Base-by-base conservation (phyloP, 2,797 vertebrate species). In the Artibeus lituratus region DNA sequence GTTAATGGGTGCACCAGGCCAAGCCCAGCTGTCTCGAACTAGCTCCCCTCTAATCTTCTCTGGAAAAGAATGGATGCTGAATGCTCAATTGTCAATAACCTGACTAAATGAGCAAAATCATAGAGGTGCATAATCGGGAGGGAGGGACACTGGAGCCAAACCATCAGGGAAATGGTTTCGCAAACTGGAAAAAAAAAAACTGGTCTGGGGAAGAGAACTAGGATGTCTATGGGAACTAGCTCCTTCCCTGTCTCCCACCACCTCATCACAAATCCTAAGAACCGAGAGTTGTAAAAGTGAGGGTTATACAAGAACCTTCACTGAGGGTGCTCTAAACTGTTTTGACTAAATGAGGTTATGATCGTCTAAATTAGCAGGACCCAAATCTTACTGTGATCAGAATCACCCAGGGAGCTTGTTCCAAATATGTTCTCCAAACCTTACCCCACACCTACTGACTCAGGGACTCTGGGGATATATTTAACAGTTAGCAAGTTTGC, bases 351-450 rank as follows among this genome's bases (percentile, higher is more conserved):
- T 77, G 87, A 72, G 72, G 15, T 53, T 91, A 88, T 35, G 32
- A n/a, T 57, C 16, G 18, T 49, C n/a, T 82, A 86, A 65, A 83
- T 94, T 69, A 67, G 51, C n/a, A 0, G 16, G 19, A 70, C 12
- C 35, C 19, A 67, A 51, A 70, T 88, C 24, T 86, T 69, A 29
- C 14, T 65, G 55, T 49, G 67, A 24, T 91, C 29, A 78, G 87
- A 95, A 77, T 74, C 87, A 76, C 51, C 21, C 0, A 42, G 37
- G 51, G 49, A 83, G 21, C 59, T 83, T 86, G 62, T 83, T 93
- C 67, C 94, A 92, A 95, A 67, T 81, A 32, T 15, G 11, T 65
- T 47, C 42, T 77, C 42, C 47, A 90, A 84, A 49, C 12, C 26
- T 72, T 57, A 22, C 14, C 32, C 35, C 39, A 24, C 2, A 69